phyloP scores from a whole-genome alignment of 2,113 vertebrate genomes.

The Platysternon megacephalum region DNA sequence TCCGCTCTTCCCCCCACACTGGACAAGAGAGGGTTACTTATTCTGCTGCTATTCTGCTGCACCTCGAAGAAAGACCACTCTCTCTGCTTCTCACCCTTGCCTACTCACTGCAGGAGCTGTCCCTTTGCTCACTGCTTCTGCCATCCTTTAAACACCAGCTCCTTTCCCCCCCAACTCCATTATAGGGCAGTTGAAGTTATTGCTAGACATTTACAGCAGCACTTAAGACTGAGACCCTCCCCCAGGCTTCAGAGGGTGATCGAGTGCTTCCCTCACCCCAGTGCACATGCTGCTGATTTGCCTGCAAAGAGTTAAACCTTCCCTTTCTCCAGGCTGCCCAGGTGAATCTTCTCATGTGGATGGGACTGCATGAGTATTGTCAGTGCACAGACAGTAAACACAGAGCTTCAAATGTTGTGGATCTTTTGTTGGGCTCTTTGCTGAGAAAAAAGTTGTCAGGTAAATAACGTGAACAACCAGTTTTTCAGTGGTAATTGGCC shows the following conservation, averaged over 20 bases:
- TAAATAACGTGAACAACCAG: neutral
- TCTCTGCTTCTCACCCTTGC: slow-evolving; percentile 29
- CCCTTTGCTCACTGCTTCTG: slow-evolving; percentile 30
- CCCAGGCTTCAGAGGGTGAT: neutral
- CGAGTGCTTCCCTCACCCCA: neutral
- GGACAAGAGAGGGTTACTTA: slow-evolving; percentile 4
- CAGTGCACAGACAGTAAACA: neutral
- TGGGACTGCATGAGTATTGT: neutral
- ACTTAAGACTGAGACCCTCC: neutral
- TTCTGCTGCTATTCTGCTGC: slow-evolving; percentile 9
- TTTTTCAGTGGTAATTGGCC: neutral
- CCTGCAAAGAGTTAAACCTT: neutral
- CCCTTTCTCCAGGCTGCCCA: neutral
- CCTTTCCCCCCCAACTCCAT: neutral
- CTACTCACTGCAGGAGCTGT: slow-evolving; percentile 3
- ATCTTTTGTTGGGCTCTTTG: slow-evolving; percentile 6
- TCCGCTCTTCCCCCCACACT: slow-evolving; percentile 29
- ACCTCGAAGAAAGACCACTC: slow-evolving; percentile 14
- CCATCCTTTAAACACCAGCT: slow-evolving; percentile 12
- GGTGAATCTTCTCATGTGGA: neutral
- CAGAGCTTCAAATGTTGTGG: neutral
- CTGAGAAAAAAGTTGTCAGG: neutral
- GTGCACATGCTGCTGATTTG: neutral
- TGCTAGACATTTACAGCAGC: neutral
- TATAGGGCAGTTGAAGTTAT: neutral